A percentile compares a stretch with the other conserved stretches of the same genome.
These are phyloP conservation scores for Bombus sylvicola DNA, from an alignment of 1,140 invertebrate genomes.

Conservation along the genomic window DNA sequence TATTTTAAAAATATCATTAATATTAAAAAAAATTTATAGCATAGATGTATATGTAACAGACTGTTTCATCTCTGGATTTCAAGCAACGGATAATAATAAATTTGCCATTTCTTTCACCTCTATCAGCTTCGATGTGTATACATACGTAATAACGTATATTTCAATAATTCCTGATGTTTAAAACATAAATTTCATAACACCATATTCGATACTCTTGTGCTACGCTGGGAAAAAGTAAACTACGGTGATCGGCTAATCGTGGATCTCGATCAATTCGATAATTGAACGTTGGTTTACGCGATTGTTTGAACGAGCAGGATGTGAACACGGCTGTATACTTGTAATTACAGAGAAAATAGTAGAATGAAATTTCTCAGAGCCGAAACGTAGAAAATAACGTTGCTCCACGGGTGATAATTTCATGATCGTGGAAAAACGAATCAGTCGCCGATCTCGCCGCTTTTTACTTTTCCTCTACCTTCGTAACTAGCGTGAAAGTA, in stretches of 20 bases:
- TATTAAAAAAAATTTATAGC: too few species aligned
- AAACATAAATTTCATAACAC: too few species aligned
- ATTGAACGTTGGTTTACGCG: neutral
- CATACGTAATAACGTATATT: too few species aligned
- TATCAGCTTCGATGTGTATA: too few species aligned
- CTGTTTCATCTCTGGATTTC: too few species aligned
- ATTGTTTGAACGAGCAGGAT: neutral
- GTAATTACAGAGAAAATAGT: constrained; percentile 9
- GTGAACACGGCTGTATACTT: neutral
- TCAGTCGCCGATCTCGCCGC: neutral
- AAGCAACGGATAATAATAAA: too few species aligned
- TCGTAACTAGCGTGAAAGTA: neutral
- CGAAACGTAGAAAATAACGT: neutral
- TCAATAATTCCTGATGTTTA: too few species aligned
- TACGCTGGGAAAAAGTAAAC: too few species aligned
- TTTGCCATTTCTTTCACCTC: too few species aligned
- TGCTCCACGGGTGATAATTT: neutral
- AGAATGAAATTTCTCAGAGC: neutral
- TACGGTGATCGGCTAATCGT: neutral
- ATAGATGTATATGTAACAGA: too few species aligned
- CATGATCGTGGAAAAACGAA: neutral
- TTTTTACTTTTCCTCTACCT: neutral
- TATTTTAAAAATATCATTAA: too few species aligned
- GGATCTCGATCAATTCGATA: neutral
- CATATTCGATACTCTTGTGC: too few species aligned